Conservation (phyloP, 2,797 vertebrate species). For the Gymnoscopelus microlampas region DNA sequence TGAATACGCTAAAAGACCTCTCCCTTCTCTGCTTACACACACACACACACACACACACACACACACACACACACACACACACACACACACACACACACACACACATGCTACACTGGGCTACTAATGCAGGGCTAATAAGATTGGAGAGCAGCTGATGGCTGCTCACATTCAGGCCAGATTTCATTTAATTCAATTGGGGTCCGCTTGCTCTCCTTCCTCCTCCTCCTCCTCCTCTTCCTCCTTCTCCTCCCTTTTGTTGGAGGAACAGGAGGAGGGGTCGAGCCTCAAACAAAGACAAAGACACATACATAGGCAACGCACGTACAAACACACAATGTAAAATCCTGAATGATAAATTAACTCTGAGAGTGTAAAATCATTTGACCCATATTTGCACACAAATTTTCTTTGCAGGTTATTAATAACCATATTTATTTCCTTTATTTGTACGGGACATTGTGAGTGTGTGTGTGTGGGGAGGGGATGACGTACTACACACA, state of each 20-base stretch:
- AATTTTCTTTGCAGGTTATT: too few species aligned
- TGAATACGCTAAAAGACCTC: too few species aligned
- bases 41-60: conserved; percentile 3
- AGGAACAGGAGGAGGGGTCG: conserved; percentile 37
- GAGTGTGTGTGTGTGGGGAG: too few species aligned
- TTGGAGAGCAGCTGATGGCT: conserved; percentile 90
- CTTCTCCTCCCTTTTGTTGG: conserved; percentile 50
- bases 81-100: conserved; percentile 16
- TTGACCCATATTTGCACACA: too few species aligned
- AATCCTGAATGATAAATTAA: too few species aligned
- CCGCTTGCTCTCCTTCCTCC: conserved; percentile 59
- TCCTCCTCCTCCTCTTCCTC: conserved; percentile 23
- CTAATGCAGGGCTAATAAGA: conserved; percentile 93
- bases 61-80: conserved; percentile 18
- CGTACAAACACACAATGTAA: conserved; percentile 6
- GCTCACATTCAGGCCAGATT: conserved; percentile 92
- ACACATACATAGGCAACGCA: not conserved
- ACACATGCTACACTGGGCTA: conserved; percentile 71
- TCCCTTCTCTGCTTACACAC: too few species aligned
- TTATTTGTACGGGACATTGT: too few species aligned
- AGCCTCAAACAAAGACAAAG: conserved; percentile 43
- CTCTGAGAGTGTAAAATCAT: too few species aligned
- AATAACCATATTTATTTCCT: too few species aligned
- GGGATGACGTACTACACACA: too few species aligned
- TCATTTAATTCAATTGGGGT: conserved; percentile 92